Base-by-base conservation (phyloP, 1,140 invertebrate genomes). In the Berghia stephanieae region DNA sequence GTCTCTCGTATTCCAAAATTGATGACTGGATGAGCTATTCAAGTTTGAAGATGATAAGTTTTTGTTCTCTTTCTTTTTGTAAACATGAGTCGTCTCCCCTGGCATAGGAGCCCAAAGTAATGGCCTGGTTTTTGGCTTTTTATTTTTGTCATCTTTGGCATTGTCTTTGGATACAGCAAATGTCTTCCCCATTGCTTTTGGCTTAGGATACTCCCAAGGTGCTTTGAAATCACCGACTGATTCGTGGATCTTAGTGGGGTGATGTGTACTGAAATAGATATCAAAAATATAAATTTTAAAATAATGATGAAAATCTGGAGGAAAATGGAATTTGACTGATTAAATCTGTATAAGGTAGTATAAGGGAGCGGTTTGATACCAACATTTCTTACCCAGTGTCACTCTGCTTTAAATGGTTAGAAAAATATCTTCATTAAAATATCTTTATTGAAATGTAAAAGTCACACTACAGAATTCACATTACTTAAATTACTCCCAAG, bases 1-100 rank as follows among this genome's bases (percentile, higher is more conserved):
- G 49, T 83, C 71, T 38, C 73, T 75, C 44, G 68, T 78, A 46
- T 38, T 76, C 74, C 74, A 76, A 13, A 76, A 34, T 34, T 34
- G 46, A 24, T 3, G 4, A 31, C 60, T 1, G 38, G 46, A 21
- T 13, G 44, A 36, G 13, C 18, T 24, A 46, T 31, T 38, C 1
- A 63, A 68, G 18, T 68, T 76, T 36, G 24, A 21, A 36, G 31
- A 67, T 10, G 13, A 3, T n/a, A n/a, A n/a, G n/a, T n/a, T n/a
- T n/a, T n/a, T n/a, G n/a, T n/a, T n/a, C n/a, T n/a, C n/a, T n/a
- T n/a, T n/a, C 42, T 40, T 76, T 18, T 40, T 24, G 10, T 42
- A 24, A 8, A 34, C 38, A 43, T 68, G 63, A 24, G 27, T 42
- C 6, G 24, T 34, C 38, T 18, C 31, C 18, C 63, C 52, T 8